Base-by-base conservation (phyloP, 2,113 vertebrate genomes). In the Mormoops blainvillei region DNA sequence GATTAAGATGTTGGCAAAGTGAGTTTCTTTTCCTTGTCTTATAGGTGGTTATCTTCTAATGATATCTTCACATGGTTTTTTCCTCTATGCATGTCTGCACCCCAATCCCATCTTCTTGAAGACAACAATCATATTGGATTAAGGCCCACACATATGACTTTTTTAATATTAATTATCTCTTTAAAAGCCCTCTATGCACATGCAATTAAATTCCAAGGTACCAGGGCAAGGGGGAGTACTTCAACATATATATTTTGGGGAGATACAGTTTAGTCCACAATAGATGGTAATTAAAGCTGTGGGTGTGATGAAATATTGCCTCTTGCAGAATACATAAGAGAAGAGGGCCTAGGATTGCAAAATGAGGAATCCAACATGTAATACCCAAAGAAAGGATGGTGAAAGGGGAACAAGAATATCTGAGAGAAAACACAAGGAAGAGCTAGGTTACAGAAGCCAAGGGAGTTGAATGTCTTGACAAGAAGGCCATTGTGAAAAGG, bases 1-100 rank as follows among this genome's bases (percentile, higher is more conserved):
- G 28, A 45, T 78, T 28, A 63, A 54, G 4, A 0, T 7, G 7
- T 10, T 12, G 2, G 2, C 22, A 61, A 38, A 1, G 13, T n/a
- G 28, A 14, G 8, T 68, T 81, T 86, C 56, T 81, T 52, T 36
- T 41, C 3, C 1, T 41, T 36, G 31, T 15, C 2, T 68, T 38
- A 4, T 2, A 65, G 5, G 4, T 70, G 4, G 0, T 7, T 6
- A 2, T 85, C 3, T 86, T 45, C 3, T 68, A 31, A 18, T 41
- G 20, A 4, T 54, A 7, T 15, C 4, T 70, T 45, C 7, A 7
- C 3, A 5, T 24, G 2, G 2, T 56, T 20, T 54, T 81, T 65
- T 71, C 11, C 24, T 82, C 9, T 15, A 1, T 81, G 19, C 20
- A 1, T 76, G 5, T 38, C 28, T 82, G 26, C 3, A 7, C n/a